phyloP scores from a whole-genome alignment of 1,140 invertebrate species.

The Notospermus geniculatus region DNA sequence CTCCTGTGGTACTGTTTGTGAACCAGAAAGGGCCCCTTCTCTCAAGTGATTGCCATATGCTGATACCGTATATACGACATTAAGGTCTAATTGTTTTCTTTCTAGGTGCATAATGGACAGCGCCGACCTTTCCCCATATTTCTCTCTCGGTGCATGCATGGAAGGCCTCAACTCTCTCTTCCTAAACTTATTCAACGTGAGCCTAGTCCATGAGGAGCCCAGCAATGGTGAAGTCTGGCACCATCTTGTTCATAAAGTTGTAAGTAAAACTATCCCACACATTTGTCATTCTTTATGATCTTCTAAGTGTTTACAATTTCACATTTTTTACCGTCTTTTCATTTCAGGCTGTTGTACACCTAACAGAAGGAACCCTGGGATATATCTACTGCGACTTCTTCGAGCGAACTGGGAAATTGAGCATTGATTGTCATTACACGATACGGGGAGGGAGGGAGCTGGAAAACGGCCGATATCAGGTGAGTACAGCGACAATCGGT shows the following conservation, averaged over 20 bases:
- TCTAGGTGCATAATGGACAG: conserved; percentile 25
- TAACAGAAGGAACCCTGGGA: conserved; percentile 76
- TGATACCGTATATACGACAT: too few relatives aligned
- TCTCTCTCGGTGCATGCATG: conserved; percentile 93
- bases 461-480: conserved; percentile 80
- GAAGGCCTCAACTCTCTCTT: conserved; percentile 88
- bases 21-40: too few relatives aligned
- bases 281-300: not conserved
- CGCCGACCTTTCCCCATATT: conserved; percentile 63
- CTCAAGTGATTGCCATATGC: too few relatives aligned
- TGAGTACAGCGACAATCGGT: conserved; percentile 21
- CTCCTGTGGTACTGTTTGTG: too few relatives aligned
- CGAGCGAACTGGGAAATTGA: conserved; percentile 81
- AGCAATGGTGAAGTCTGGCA: conserved; percentile 80
- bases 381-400: conserved; percentile 98
- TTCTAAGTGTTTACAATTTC: not conserved
- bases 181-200: conserved; percentile 70
- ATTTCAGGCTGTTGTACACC: conserved; percentile 65
- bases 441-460: conserved; percentile 86
- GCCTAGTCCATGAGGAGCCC: conserved; percentile 69
- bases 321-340: conserved; percentile 12
- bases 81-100: too few relatives aligned
- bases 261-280: conserved; percentile 17
- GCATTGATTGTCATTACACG: conserved; percentile 92
- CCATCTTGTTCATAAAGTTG: conserved; percentile 82